Conservation (phyloP, 1,140 invertebrate species). For the Drosophila leontia region DNA sequence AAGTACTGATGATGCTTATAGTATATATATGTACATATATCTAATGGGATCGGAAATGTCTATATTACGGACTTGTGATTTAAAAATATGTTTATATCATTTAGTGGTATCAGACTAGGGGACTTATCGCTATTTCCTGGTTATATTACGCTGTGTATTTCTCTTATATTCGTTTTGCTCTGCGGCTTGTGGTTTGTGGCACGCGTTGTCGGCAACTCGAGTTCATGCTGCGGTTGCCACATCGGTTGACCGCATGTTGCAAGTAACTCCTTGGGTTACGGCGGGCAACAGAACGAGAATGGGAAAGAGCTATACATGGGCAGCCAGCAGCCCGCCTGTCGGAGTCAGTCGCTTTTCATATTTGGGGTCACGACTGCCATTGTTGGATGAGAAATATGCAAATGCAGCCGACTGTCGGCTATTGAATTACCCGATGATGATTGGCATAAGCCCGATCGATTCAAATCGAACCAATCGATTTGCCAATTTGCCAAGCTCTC, state of each 20-base stretch:
- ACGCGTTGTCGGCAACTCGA: constrained; percentile 69
- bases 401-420: constrained; percentile 56
- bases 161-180: constrained; percentile 26
- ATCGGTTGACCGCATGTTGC: constrained; percentile 63
- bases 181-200: constrained; percentile 50
- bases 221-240: constrained; percentile 54
- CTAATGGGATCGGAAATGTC: not conserved
- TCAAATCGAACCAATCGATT: constrained; percentile 40
- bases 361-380: constrained; percentile 52
- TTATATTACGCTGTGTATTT: not conserved
- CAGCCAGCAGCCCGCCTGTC: not conserved
- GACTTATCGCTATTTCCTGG: constrained; percentile 8
- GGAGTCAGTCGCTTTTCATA: constrained; percentile 22
- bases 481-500: constrained; percentile 43
- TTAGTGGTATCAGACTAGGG: constrained; percentile 1
- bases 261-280: constrained; percentile 47
- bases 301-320: not conserved
- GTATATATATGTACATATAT: not conserved
- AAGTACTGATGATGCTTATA: not conserved
- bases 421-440: constrained; percentile 72
- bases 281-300: constrained; percentile 2
- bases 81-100: not conserved
- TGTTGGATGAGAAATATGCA: constrained; percentile 47
- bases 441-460: constrained; percentile 48
- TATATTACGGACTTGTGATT: not conserved